Evolutionary conservation across 2,888 invertebrate genomes (phyloP), one percentile per base, ranked within the genome.

Genomic region (Notocelia uddmanniana): DNA sequence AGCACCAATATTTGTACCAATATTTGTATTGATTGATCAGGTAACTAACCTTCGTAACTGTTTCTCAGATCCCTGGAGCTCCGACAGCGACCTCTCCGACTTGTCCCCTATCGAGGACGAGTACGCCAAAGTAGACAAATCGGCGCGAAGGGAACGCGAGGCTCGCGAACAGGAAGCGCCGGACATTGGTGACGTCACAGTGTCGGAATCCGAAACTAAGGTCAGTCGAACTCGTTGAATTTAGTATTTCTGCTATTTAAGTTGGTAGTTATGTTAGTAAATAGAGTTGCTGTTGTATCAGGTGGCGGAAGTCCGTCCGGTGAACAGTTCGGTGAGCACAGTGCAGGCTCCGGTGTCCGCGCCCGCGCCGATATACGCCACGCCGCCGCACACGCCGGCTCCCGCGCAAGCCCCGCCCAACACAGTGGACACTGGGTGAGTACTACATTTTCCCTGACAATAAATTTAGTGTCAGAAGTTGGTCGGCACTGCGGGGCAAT

Each of bases 11-110:
- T n/a, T n/a, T n/a, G n/a, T n/a, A n/a, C n/a, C n/a, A n/a, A n/a
- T n/a, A n/a, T n/a, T n/a, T n/a, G n/a, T n/a, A n/a, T n/a, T n/a
- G n/a, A n/a, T n/a, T 31, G 31, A 6, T 0, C 31, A 31, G 31
- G 31, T 31, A 31, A 45, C 13, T 45, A 13, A 45, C 13, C 5
- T 15, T 1, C 48, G 50, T n/a, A 41, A 50, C 19, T 15, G 19
- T 63, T 64, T 23, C 3, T 1, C 77, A 88, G 97, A 97, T 87
- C 96, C 96, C 15, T 97, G 97, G 93, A 94, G 97, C 75, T 97
- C 97, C 11, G 98, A 98, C 85, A 97, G 97, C 66, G 98, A 98
- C 86, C 95, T 97, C 58, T 97, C 97, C 1, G 97, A 98, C 89
- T 92, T 96, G 69, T 97, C 97, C 77, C 97, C 97, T 0, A 96